phyloP scores from a whole-genome alignment of 2,797 vertebrate genomes.

The Sphenopsis melanotis region DNA sequence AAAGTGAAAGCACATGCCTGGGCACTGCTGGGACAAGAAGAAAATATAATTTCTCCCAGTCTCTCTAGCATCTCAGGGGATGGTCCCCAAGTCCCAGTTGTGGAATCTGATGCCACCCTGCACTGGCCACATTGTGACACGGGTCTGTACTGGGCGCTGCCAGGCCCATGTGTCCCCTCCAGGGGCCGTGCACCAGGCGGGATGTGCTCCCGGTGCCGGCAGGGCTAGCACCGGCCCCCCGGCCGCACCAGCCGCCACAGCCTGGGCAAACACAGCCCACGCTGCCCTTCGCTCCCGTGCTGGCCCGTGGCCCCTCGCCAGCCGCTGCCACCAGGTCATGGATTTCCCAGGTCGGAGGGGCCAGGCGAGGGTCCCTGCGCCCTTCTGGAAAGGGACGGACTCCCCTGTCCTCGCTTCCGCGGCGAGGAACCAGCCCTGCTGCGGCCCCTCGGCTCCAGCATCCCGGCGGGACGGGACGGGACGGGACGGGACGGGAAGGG shows the following conservation, averaged over 20 bases:
- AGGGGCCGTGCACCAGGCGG: not conserved
- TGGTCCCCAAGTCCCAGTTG: accelerated
- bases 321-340: constrained; percentile 2
- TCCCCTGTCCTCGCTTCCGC: not conserved
- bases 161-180: not conserved
- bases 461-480: not conserved
- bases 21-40: not conserved
- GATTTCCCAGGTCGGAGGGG: constrained; percentile 25
- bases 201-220: not conserved
- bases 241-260: not conserved
- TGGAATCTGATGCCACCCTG: not conserved
- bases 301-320: not conserved
- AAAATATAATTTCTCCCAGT: not conserved
- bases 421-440: not conserved
- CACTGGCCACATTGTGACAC: not conserved
- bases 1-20: not conserved
- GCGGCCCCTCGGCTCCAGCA: not conserved
- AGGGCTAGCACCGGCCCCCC: not conserved
- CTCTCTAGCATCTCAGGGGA: not conserved
- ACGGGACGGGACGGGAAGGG: not conserved
- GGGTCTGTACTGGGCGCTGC: not conserved
- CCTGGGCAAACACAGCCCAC: not conserved
- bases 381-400: not conserved
- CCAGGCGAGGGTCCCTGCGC: not conserved
- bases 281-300: not conserved